Evolutionary conservation across 2,888 invertebrate genomes (phyloP), one percentile per base, ranked within the genome.

Genomic region (Notodonta ziczac): DNA sequence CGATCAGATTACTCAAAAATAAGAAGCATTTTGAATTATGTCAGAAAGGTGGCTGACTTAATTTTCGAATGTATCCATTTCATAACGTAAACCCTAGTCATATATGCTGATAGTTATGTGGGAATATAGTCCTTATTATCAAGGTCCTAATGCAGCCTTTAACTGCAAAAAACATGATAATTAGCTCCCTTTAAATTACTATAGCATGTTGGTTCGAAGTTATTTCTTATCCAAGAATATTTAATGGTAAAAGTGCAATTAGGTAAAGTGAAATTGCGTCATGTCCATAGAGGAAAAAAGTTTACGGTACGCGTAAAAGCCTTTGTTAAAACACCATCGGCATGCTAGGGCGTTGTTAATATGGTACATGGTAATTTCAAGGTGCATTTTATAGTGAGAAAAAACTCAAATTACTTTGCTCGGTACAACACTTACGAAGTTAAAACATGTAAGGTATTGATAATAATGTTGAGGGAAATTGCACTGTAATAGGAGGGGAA

Each of bases 331-430:
- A 76, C 77, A 74, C 74, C 62, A 73, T 70, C 60, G 73, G 73
- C 77, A 80, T 79, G 83, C 81, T 68, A 83, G 73, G 79, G 65
- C 61, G 55, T 56, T 72, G 67, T 75, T 71, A 72, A 70, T 72
- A 69, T 48, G 48, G 46, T 57, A 42, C 16, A 48, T 14, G 46
- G 60, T 63, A 67, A 74, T 69, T 61, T 57, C 54, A 58, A 59
- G 24, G 53, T 63, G 60, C 63, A 74, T 72, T 72, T 73, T 66
- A 60, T n/a, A 46, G 46, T n/a, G 46, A 46, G 46, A 46, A 46
- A 46, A 46, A 46, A 46, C 46, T n/a, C 6, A 46, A 46, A 46
- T 46, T 46, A 46, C 46, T 46, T 46, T 46, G 42, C n/a, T 5
- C 2, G 0, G 46, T 4, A 4, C n/a, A 46, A 6, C 46, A 42